phyloP scores from a whole-genome alignment of 2,888 invertebrate genomes.

The Caprella mutica region DNA sequence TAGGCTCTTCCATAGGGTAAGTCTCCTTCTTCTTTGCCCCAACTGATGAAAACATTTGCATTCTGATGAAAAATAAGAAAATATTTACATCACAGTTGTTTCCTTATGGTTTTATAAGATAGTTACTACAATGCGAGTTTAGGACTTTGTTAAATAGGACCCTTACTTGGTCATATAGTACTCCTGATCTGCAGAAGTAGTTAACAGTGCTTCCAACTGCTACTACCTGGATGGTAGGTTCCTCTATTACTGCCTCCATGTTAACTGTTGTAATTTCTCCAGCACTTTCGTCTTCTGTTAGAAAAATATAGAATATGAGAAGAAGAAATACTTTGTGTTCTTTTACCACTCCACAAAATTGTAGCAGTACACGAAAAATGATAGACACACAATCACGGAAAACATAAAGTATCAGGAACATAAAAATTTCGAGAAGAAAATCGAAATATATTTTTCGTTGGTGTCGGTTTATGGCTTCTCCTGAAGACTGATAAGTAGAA shows the following conservation, averaged over 20 bases:
- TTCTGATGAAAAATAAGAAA: neutral
- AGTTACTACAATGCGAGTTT: too few species aligned
- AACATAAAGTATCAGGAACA: too few species aligned
- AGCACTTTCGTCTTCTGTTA: too few species aligned
- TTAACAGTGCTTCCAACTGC: constrained; percentile 65
- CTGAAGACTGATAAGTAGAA: too few species aligned
- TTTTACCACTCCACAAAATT: too few species aligned
- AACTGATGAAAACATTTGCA: constrained; percentile 48
- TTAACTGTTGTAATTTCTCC: neutral
- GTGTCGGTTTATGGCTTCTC: too few species aligned
- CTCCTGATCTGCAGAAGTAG: constrained; percentile 57
- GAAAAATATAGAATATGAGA: too few species aligned
- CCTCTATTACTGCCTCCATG: constrained; percentile 36
- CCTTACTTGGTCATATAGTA: constrained; percentile 7
- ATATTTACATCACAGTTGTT: neutral
- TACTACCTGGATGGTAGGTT: constrained; percentile 61
- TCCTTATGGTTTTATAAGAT: neutral
- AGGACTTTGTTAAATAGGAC: neutral
- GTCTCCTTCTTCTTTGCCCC: constrained; percentile 66
- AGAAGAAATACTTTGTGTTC: too few species aligned
- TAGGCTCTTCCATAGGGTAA: constrained; percentile 56
- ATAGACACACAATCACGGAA: too few species aligned
- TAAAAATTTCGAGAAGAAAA: too few species aligned
- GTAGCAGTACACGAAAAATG: too few species aligned
- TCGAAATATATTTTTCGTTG: too few species aligned